phyloP scores from a whole-genome alignment of 2,888 invertebrate genomes.

The Lithosia quadra region DNA sequence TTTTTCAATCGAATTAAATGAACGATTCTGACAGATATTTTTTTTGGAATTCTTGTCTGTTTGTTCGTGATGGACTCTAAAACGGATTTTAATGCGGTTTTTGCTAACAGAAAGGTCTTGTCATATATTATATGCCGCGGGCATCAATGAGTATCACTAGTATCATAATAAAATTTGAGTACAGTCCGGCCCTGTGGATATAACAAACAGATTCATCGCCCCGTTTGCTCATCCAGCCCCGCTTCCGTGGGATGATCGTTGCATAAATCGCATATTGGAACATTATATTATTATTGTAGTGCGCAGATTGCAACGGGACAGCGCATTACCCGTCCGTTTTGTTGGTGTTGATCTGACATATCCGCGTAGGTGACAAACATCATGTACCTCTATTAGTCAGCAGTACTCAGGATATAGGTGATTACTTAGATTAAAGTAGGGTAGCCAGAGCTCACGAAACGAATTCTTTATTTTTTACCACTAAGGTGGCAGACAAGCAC shows the following conservation, averaged over 20 bases:
- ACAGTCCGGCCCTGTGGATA: constrained; percentile 24
- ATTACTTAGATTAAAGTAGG: neutral
- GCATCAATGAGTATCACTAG: neutral
- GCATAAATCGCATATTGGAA: constrained; percentile 22
- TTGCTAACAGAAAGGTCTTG: too few relatives aligned
- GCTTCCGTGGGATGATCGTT: constrained; percentile 43
- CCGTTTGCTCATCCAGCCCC: constrained; percentile 27
- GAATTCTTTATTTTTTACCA: too few relatives aligned
- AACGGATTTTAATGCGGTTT: too few relatives aligned
- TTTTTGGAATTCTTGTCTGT: too few relatives aligned
- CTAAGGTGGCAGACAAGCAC: too few relatives aligned
- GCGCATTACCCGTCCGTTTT: neutral
- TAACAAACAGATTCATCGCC: constrained; percentile 32
- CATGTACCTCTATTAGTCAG: neutral
- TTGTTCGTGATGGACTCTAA: too few relatives aligned
- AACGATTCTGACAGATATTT: too few relatives aligned
- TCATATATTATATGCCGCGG: too few relatives aligned
- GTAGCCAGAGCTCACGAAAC: too few relatives aligned
- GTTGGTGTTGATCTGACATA: neutral
- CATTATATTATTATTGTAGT: constrained; percentile 13
- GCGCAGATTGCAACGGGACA: constrained; percentile 26
- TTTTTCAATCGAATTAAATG: too few relatives aligned
- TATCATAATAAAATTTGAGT: neutral
- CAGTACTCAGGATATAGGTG: neutral
- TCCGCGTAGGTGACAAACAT: neutral